These are phyloP conservation scores for Tetragnatha versicolor DNA, from an alignment of 1,140 invertebrate genomes.

Conservation along the genomic window DNA sequence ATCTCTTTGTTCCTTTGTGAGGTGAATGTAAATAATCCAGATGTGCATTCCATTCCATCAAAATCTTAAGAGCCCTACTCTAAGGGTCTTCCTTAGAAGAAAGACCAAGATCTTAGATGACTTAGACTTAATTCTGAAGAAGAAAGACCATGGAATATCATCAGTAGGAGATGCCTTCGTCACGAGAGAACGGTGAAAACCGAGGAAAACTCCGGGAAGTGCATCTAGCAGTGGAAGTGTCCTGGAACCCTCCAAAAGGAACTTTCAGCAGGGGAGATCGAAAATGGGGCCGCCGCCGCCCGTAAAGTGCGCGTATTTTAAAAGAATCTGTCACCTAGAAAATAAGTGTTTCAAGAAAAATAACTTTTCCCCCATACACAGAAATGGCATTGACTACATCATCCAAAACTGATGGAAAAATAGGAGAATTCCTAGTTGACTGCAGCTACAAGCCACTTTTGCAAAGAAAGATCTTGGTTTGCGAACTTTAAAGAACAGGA, in stretches of 20 bases:
- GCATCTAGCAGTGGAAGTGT: not conserved
- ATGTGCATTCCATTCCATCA: too few relatives aligned
- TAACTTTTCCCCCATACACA: too few relatives aligned
- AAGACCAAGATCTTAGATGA: too few relatives aligned
- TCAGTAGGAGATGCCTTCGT: not conserved
- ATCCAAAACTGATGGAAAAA: not conserved
- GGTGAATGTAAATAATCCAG: too few relatives aligned
- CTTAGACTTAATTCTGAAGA: not conserved
- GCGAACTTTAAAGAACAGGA: not conserved
- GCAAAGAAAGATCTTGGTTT: not conserved
- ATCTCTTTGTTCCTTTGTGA: too few relatives aligned
- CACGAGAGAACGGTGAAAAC: not conserved
- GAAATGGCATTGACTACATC: too few relatives aligned
- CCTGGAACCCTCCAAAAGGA: not conserved
- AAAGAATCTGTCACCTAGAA: not conserved
- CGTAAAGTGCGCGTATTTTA: not conserved
- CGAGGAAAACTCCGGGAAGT: not conserved
- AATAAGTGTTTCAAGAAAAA: not conserved
- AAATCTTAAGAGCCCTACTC: too few relatives aligned
- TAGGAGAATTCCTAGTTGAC: not conserved
- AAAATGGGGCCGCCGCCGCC: not conserved
- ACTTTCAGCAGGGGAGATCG: not conserved
- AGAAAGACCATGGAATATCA: not conserved
- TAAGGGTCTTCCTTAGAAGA: too few relatives aligned
- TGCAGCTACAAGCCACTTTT: not conserved